A percentile compares a stretch with the other conserved stretches of the same genome.
Conservation (phyloP, 2,797 vertebrate species). For the Lepus oiostolus region DNA sequence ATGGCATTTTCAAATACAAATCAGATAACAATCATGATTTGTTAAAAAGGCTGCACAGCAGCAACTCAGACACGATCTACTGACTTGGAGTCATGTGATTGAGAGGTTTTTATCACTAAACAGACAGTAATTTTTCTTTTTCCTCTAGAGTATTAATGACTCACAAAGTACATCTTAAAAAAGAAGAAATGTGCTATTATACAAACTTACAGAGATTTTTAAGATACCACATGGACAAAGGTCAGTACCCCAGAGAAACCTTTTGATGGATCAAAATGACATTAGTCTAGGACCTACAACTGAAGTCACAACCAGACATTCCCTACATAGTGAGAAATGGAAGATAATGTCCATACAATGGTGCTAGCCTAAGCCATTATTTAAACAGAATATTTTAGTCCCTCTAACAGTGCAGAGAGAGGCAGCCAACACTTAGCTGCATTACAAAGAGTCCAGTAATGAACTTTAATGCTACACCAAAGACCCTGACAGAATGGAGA, state of each 20-base stretch:
- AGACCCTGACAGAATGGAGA: background rate
- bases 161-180: constrained; percentile 46
- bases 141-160: constrained; percentile 22
- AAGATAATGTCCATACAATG: background rate
- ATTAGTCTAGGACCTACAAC: constrained; percentile 12
- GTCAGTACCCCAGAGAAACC: background rate
- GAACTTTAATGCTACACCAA: constrained; percentile 47
- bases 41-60: constrained; percentile 28
- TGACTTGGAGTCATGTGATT: background rate
- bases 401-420: background rate
- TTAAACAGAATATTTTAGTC: constrained; percentile 37
- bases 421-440: background rate
- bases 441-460: background rate
- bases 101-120: constrained; percentile 31
- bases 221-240: constrained; percentile 30
- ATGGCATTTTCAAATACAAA: constrained; percentile 59
- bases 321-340: background rate
- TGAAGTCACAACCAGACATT: constrained; percentile 33
- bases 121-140: constrained; percentile 31
- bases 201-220: constrained; percentile 66
- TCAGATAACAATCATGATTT: constrained; percentile 14
- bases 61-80: constrained; percentile 52
- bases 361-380: background rate
- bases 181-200: constrained; percentile 3
- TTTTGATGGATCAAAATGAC: constrained; percentile 52